phyloP scores from a whole-genome alignment of 2,113 vertebrate genomes.

The Melanostigma gelatinosum region DNA sequence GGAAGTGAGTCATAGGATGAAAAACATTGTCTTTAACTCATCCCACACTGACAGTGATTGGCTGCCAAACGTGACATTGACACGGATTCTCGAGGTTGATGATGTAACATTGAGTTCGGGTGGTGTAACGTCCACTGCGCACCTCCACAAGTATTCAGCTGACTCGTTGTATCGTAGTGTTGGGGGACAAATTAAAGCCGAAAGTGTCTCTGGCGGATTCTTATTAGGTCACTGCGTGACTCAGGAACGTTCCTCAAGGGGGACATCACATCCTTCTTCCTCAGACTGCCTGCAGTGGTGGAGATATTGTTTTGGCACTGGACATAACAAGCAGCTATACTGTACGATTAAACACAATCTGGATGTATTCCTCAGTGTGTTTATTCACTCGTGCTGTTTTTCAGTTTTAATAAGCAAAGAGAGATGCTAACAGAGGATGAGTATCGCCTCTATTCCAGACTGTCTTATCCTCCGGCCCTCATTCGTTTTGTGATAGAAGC shows the following conservation, averaged over 20 bases:
- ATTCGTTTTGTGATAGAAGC: constrained; percentile 50
- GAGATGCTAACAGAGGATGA: constrained; percentile 27
- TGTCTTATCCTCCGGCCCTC: constrained; percentile 26
- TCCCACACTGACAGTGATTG: constrained; percentile 43
- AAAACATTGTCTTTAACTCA: constrained; percentile 24
- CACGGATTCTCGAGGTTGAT: constrained; percentile 23
- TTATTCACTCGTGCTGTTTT: constrained; percentile 45
- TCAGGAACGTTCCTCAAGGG: constrained; percentile 14
- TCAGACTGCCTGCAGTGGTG: not conserved
- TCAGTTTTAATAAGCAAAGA: constrained; percentile 14
- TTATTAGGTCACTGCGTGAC: constrained; percentile 25
- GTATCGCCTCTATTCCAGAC: constrained; percentile 27
- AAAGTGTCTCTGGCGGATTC: constrained; percentile 26
- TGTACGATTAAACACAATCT: constrained; percentile 38
- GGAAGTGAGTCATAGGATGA: constrained; percentile 57
- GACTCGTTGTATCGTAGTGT: constrained; percentile 2
- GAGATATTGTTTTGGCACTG: constrained; percentile 34
- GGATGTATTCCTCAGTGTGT: constrained; percentile 18
- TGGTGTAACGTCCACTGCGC: not conserved
- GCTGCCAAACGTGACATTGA: constrained; percentile 48
- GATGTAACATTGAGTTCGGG: constrained; percentile 13
- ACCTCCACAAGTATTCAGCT: constrained; percentile 3
- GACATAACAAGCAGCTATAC: constrained; percentile 27
- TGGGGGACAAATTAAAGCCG: constrained; percentile 37
- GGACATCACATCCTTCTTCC: constrained; percentile 23